Evolutionary conservation across 2,113 vertebrate genomes (phyloP).

Genomic region (Phrynocephalus versicolor): DNA sequence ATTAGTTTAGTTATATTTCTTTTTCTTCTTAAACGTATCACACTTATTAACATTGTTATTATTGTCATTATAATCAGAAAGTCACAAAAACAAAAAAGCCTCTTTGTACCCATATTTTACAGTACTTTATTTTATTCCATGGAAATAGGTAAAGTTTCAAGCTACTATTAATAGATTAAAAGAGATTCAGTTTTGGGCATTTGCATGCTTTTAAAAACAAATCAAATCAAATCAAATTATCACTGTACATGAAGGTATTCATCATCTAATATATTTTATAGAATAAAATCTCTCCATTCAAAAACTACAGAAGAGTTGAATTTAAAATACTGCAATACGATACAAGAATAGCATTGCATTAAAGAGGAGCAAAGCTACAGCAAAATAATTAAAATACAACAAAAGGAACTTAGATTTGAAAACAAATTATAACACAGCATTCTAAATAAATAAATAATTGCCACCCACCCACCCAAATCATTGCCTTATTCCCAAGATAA

Average conservation of each 20-base stretch:
- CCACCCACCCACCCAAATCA: background rate
- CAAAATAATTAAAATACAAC: background rate
- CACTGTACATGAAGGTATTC: background rate
- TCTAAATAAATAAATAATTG: too few relatives aligned
- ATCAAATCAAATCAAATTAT: background rate
- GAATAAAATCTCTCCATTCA: background rate
- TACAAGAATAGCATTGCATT: background rate
- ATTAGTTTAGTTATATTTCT: background rate
- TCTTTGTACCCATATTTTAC: background rate
- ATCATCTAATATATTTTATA: background rate
- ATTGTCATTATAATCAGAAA: background rate
- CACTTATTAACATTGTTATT: background rate
- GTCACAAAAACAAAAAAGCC: background rate
- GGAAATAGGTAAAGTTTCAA: too few relatives aligned
- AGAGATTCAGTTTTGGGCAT: background rate
- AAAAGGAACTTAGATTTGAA: background rate
- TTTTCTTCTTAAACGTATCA: background rate
- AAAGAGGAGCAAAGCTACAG: background rate
- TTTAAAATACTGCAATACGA: background rate
- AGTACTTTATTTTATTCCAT: background rate
- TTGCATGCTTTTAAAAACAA: background rate
- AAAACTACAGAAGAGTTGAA: background rate
- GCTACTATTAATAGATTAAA: background rate
- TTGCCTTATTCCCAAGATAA: too few relatives aligned
- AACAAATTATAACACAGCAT: background rate